Evolutionary conservation across 2,797 vertebrate genomes (phyloP).

Genomic region (Amblyopsis hoosieri): DNA sequence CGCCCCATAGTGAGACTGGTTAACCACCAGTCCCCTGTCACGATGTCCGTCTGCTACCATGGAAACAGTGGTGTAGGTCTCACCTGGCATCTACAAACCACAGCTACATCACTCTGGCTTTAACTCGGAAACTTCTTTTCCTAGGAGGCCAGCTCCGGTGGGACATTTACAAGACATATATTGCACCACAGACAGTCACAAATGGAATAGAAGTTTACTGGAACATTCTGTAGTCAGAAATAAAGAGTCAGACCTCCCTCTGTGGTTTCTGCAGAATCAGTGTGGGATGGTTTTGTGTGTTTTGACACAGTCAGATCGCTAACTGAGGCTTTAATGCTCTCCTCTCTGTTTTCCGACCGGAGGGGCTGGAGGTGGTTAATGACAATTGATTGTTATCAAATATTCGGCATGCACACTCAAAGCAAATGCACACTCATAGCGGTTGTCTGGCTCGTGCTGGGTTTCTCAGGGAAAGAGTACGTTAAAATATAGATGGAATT

Average conservation of each 20-base stretch:
- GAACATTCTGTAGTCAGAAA: background rate
- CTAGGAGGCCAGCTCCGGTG: background rate
- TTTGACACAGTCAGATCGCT: slow-evolving; percentile 38
- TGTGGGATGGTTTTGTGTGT: slow-evolving; percentile 23
- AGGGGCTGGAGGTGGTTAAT: slow-evolving; percentile 34
- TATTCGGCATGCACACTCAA: slow-evolving; percentile 40
- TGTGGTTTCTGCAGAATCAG: slow-evolving; percentile 42
- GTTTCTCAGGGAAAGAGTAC: slow-evolving; percentile 55
- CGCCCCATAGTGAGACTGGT: slow-evolving; percentile 11
- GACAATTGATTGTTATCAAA: slow-evolving; percentile 57
- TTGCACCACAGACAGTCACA: slow-evolving; percentile 8
- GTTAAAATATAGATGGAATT: slow-evolving; percentile 65
- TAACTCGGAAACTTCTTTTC: slow-evolving; percentile 13
- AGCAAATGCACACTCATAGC: slow-evolving; percentile 45
- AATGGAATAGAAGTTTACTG: slow-evolving; percentile 16
- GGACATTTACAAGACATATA: background rate
- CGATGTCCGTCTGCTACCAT: slow-evolving; percentile 33
- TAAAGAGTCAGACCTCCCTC: slow-evolving; percentile 1
- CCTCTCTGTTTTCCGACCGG: slow-evolving; percentile 42
- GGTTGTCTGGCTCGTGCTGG: slow-evolving; percentile 54
- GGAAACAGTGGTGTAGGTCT: slow-evolving; percentile 44
- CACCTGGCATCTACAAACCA: slow-evolving; percentile 49
- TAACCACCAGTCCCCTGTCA: slow-evolving; percentile 20
- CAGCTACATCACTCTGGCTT: slow-evolving; percentile 29
- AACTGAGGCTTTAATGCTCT: slow-evolving; percentile 52